Evolutionary conservation across 2,113 vertebrate genomes (phyloP).

Genomic region (Laterallus jamaicensis): DNA sequence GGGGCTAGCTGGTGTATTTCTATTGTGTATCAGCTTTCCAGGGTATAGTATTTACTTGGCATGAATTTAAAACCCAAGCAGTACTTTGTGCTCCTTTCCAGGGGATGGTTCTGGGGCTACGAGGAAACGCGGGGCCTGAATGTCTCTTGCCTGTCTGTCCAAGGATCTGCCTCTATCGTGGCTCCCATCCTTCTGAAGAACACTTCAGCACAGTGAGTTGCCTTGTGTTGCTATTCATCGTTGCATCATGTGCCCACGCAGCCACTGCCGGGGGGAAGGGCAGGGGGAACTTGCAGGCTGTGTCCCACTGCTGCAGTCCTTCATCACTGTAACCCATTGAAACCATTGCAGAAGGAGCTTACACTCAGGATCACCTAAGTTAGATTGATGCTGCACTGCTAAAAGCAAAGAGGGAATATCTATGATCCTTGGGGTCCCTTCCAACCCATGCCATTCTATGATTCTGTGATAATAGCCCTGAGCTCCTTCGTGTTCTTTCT

Average conservation of each 20-base stretch:
- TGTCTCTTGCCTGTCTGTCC: constrained; percentile 90
- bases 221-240: not conserved
- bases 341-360: not conserved
- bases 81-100: constrained; percentile 58
- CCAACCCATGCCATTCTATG: too few species aligned
- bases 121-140: constrained; percentile 90
- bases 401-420: not conserved
- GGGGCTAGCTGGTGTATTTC: not conserved
- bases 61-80: not conserved
- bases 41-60: not conserved
- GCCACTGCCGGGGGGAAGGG: not conserved
- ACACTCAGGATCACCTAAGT: not conserved
- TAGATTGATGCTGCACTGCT: not conserved
- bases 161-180: constrained; percentile 92
- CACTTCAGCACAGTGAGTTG: constrained; percentile 86
- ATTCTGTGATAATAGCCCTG: not conserved
- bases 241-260: not conserved
- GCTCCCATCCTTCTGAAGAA: constrained; percentile 87
- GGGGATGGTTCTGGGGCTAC: constrained; percentile 98
- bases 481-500: not conserved
- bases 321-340: not conserved
- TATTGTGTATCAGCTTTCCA: not conserved
- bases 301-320: not conserved
- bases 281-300: not conserved
- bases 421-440: too few species aligned